Evolutionary conservation across 2,797 vertebrate species (phyloP), one percentile per base, ranked within the genome.

Genomic region (Lepus oiostolus): DNA sequence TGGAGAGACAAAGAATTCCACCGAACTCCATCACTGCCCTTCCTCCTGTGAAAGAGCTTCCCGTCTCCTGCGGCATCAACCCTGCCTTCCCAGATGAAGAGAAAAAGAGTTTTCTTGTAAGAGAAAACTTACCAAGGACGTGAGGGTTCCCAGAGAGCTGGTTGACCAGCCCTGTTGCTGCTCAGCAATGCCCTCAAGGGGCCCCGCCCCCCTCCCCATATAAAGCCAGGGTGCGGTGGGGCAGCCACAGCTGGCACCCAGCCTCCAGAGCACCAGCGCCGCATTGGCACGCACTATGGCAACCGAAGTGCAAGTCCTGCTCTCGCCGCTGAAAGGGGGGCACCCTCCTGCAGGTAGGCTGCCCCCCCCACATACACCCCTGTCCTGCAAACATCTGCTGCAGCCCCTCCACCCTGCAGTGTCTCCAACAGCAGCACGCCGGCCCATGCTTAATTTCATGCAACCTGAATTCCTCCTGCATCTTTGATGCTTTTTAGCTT

Each of bases 261-360:
- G 86, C 85, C 96, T 96, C 75, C 81, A 86, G 89, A 93, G 80
- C 96, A 93, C 58, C 32, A 4, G 86, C 86, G 92, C 90, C 42
- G 42, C 92, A 63, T 47, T 93, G 83, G 80, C 89, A 58, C 30
- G 0, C 47, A 1, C 82, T 13, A 98, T 98, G 98, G 86, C 96
- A 50, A 96, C 89, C 12, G 96, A 96, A 38, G 93, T 35, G 4
- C 70, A 72, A 26, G 84, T 65, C 26, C 96, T 93, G 35, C 77
- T 67, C 4, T 72, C 94, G 19, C 95, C 96, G 0, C 85, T 85
- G 83, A 97, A 96, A 96, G 95, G 95, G 76, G 92, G 97, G 0
- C 96, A 97, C 62, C 75, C 62, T 85, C 98, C 98, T 0, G 98
- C 98, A 98, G 98, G 98, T 98, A 97, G 95, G 98, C n/a, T 58